Conservation (phyloP, 2,113 vertebrate species). For the Pterocles burchelli region DNA sequence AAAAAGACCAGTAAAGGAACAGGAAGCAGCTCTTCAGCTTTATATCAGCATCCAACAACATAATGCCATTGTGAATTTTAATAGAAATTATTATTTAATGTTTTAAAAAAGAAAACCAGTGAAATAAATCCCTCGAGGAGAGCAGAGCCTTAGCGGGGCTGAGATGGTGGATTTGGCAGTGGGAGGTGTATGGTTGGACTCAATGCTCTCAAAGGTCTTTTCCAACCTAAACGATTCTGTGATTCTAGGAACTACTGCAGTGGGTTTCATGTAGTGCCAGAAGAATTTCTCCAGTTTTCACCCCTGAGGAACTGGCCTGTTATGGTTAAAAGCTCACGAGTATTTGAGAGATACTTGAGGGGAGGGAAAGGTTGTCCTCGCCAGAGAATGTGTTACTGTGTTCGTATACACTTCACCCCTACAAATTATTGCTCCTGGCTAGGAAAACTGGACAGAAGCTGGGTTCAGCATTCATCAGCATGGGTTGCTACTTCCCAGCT, state of each 20-base stretch:
- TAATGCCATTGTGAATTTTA: fast-evolving
- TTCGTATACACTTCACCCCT: not conserved
- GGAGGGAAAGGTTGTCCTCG: not conserved
- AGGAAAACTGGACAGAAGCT: not conserved
- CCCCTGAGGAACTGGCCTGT: not conserved
- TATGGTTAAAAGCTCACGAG: not conserved
- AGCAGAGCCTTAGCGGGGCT: not conserved
- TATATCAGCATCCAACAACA: not conserved
- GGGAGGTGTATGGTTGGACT: too few species aligned
- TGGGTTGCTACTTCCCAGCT: not conserved
- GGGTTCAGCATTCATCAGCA: not conserved
- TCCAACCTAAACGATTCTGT: too few species aligned
- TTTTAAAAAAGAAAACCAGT: not conserved
- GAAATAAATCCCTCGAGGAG: fast-evolving
- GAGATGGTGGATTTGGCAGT: not conserved
- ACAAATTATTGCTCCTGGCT: not conserved
- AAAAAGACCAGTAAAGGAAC: not conserved
- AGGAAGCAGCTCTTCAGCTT: not conserved
- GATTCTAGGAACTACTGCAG: not conserved
- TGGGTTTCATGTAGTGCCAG: not conserved
- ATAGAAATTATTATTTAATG: not conserved
- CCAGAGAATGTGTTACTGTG: not conserved
- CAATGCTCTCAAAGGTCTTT: too few species aligned
- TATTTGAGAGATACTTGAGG: not conserved
- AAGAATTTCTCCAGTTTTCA: not conserved